Percentiles rank a stretch among this genome's conserved stretches.
phyloP scores from a whole-genome alignment of 1,140 invertebrate genomes.

The Metaphire vulgaris region DNA sequence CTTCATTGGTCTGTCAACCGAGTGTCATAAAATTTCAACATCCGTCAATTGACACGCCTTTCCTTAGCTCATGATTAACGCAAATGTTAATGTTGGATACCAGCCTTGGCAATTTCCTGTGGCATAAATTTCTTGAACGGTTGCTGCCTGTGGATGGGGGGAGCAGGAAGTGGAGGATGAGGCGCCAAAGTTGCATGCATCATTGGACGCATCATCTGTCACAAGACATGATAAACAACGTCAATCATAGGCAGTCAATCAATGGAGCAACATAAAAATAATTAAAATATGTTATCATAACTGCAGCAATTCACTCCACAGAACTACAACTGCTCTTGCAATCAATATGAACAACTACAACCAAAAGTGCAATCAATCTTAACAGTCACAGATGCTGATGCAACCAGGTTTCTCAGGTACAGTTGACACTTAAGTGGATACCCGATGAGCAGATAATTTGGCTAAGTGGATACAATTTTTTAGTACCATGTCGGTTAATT shows the following conservation, averaged over 20 bases:
- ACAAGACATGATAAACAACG: constrained; percentile 19
- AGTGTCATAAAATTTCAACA: not conserved
- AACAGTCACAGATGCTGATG: no score
- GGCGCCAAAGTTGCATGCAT: constrained; percentile 38
- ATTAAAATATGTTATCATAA: not conserved
- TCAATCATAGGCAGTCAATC: no score
- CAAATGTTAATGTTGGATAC: not conserved
- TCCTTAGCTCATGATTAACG: constrained; percentile 15
- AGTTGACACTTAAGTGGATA: no score
- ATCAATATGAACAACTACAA: no score
- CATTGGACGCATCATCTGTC: constrained; percentile 46
- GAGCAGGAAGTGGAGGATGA: constrained; percentile 33
- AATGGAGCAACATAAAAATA: not conserved
- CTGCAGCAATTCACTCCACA: not conserved
- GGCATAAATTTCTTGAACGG: constrained; percentile 42
- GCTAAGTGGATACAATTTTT: no score
- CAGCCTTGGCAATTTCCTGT: constrained; percentile 47
- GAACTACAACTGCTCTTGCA: not conserved
- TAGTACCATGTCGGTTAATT: no score
- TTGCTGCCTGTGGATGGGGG: constrained; percentile 34
- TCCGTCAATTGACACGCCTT: not conserved
- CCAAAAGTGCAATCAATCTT: no score
- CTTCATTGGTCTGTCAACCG: not conserved
- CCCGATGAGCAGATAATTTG: no score
- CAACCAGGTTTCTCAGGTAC: no score